Evolutionary conservation across 2,888 invertebrate species (phyloP).

Genomic region (Axea sp.): DNA sequence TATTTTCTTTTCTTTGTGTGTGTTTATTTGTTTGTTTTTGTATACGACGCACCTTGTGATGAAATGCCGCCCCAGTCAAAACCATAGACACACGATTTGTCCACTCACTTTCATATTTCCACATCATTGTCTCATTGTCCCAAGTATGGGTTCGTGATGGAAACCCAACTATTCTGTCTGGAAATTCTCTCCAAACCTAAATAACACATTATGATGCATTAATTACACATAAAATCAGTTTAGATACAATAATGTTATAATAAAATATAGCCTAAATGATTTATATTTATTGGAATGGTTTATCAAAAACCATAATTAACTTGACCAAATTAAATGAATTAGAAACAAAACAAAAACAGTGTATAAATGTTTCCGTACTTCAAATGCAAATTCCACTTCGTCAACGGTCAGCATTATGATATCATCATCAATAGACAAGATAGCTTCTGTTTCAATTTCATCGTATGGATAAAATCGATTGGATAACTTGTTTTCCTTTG

Average conservation of each 20-base stretch:
- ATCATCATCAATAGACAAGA: slow-evolving; percentile 96
- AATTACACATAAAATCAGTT: no score
- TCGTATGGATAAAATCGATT: slow-evolving; percentile 97
- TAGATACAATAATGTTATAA: no score
- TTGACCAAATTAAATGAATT: background rate
- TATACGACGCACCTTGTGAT: slow-evolving; percentile 97
- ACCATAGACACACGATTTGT: slow-evolving; percentile 98
- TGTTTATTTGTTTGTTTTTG: no score
- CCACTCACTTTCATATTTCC: slow-evolving; percentile 99
- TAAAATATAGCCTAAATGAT: no score
- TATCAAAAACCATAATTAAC: no score
- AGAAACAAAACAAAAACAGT: background rate
- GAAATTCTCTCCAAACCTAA: slow-evolving; percentile 97
- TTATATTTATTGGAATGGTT: no score
- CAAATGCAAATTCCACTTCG: slow-evolving; percentile 96
- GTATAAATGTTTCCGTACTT: slow-evolving; percentile 76
- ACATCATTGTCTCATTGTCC: slow-evolving; percentile 91
- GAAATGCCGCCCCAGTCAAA: slow-evolving; percentile 96
- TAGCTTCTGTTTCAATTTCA: slow-evolving; percentile 97
- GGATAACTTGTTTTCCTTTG: slow-evolving; percentile 94
- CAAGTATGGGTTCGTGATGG: slow-evolving; percentile 96
- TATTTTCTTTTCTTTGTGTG: no score
- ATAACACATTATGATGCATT: background rate
- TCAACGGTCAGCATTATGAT: slow-evolving; percentile 97
- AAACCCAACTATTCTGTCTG: slow-evolving; percentile 97